These are phyloP conservation scores for Psix sp. DNA, from an alignment of 1,140 invertebrate genomes.

Conservation along the genomic window DNA sequence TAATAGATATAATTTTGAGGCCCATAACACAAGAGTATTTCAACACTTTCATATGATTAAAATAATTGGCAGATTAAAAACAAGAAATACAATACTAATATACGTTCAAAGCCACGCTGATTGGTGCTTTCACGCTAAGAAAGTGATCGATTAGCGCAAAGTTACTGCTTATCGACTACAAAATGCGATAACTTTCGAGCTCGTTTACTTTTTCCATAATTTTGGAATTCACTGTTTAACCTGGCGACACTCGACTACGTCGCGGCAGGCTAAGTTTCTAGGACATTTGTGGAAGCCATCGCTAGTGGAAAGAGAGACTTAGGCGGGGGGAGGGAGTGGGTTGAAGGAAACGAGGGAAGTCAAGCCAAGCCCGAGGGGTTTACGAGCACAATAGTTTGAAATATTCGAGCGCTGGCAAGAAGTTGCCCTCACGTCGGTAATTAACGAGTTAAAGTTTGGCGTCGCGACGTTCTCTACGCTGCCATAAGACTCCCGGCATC, in stretches of 20 bases:
- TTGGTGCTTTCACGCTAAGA: too few species aligned
- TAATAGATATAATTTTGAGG: too few species aligned
- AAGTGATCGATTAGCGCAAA: conserved; percentile 57
- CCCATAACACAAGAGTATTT: too few species aligned
- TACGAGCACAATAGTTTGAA: conserved; percentile 78
- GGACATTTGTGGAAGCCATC: conserved; percentile 65
- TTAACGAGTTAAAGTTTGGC: conserved; percentile 79
- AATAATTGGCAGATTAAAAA: too few species aligned
- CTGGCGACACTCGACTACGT: conserved; percentile 63
- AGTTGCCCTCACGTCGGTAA: conserved; percentile 77
- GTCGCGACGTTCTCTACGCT: conserved; percentile 68
- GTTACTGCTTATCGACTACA: conserved; percentile 63
- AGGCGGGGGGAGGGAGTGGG: conserved; percentile 13
- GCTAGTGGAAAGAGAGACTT: conserved; percentile 57
- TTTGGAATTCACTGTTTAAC: conserved; percentile 45
- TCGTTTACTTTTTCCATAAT: conserved; percentile 56
- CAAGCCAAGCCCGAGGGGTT: conserved; percentile 69
- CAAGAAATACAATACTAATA: too few species aligned
- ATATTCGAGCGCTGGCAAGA: conserved; percentile 77
- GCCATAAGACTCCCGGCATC: conserved; percentile 73
- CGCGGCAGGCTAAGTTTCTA: conserved; percentile 61
- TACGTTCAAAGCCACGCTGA: too few species aligned
- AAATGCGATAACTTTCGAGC: conserved; percentile 55
- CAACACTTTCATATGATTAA: too few species aligned
- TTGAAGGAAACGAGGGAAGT: conserved; percentile 48